Percentiles rank a stretch among this genome's conserved stretches.
Evolutionary conservation across 2,797 vertebrate genomes (phyloP).

Genomic region (Sciaenops ocellatus): DNA sequence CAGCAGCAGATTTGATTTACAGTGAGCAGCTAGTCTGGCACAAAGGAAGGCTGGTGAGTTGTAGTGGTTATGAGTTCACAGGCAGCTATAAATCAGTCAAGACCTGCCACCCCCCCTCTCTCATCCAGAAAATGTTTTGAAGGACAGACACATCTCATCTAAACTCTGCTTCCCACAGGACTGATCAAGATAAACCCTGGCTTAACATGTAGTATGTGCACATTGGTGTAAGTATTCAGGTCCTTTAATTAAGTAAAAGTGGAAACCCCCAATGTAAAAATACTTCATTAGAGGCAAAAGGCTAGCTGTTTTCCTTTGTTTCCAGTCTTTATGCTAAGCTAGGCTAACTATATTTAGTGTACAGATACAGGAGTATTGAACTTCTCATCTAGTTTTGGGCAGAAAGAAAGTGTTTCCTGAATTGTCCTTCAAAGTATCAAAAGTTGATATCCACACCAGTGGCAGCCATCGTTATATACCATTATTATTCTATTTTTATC

Average conservation of each 20-base stretch:
- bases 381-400: too few relatives aligned
- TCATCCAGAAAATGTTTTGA: slow-evolving; percentile 47
- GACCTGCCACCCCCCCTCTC: background rate
- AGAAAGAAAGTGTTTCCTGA: background rate
- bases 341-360: too few relatives aligned
- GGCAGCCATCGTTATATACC: background rate
- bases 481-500: background rate
- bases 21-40: slow-evolving; percentile 46
- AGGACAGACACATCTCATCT: slow-evolving; percentile 52
- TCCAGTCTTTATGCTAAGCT: too few relatives aligned
- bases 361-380: too few relatives aligned
- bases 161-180: slow-evolving; percentile 38
- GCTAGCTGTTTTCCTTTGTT: too few relatives aligned
- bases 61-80: slow-evolving; percentile 33
- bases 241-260: background rate
- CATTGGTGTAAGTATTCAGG: slow-evolving; percentile 1
- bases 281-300: background rate
- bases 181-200: slow-evolving; percentile 45
- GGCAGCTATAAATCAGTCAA: slow-evolving; percentile 52
- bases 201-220: slow-evolving; percentile 35
- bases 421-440: background rate
- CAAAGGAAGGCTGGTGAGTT: slow-evolving; percentile 39
- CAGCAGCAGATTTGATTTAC: slow-evolving; percentile 70
- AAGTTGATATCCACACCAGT: background rate
- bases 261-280: background rate